Evolutionary conservation across 1,140 invertebrate genomes (phyloP).

Genomic region (Drosophila teissieri): DNA sequence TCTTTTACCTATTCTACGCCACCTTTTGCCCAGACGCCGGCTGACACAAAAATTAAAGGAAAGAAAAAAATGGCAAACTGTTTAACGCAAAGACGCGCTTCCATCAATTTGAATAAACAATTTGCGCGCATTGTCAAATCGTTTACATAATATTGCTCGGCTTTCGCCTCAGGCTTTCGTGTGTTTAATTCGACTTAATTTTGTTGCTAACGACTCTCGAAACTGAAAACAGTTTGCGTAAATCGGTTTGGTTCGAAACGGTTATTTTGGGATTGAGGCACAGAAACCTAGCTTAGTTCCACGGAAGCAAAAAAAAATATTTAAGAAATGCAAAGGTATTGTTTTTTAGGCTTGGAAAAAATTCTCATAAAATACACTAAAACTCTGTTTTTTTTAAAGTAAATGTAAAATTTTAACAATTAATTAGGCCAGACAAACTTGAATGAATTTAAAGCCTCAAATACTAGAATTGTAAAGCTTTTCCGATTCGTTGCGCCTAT

Average conservation of each 20-base stretch:
- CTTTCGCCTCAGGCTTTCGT: slow-evolving; percentile 29
- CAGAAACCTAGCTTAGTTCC: background rate
- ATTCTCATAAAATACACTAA: too few relatives aligned
- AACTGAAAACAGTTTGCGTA: slow-evolving; percentile 27
- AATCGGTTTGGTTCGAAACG: slow-evolving; percentile 18
- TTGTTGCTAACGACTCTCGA: slow-evolving; percentile 20
- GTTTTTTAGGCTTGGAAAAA: too few relatives aligned
- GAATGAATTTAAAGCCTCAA: background rate
- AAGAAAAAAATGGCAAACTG: slow-evolving; percentile 40
- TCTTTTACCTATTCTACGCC: background rate
- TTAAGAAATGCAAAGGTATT: too few relatives aligned
- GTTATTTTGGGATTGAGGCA: slow-evolving; percentile 3
- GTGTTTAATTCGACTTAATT: slow-evolving; percentile 39
- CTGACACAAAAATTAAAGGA: slow-evolving; percentile 56
- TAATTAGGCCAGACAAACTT: too few relatives aligned
- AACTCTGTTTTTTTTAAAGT: too few relatives aligned
- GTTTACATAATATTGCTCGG: slow-evolving; percentile 60
- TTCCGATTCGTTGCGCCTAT: slow-evolving; percentile 8
- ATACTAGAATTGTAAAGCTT: background rate
- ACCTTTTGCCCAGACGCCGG: slow-evolving; percentile 23
- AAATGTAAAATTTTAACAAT: too few relatives aligned
- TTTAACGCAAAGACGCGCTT: slow-evolving; percentile 55
- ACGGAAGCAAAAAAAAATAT: background rate
- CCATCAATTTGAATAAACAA: slow-evolving; percentile 77
- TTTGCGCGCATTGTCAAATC: slow-evolving; percentile 60